Base-by-base conservation (phyloP, 2,888 invertebrate genomes). In the Erebia ligea region DNA sequence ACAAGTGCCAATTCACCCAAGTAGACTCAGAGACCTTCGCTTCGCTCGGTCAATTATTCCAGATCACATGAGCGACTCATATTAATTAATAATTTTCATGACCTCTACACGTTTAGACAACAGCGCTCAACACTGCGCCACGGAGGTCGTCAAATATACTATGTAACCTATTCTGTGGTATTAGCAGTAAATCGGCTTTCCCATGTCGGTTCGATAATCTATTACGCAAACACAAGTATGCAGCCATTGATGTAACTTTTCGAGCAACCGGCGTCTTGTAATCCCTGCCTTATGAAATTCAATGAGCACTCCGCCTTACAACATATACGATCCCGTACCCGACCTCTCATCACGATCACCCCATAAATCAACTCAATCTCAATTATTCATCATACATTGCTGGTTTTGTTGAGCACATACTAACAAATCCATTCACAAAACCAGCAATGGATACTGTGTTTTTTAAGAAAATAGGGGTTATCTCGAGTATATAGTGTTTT, bases 201-300 rank as follows among this genome's bases (percentile, higher is more conserved):
- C 34, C 40, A 45, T 54, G 52, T 52, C 56, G 54, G 68, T 58
- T 65, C 65, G 64, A 69, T 70, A 74, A 74, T 74, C 74, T 74
- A 72, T 74, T 74, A 74, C 70, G 68, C 72, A 74, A 74, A 74
- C 71, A 71, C 68, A 66, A 68, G 68, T 40, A 72, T 74, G 70
- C 74, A 70, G 70, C 72, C 72, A 70, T 66, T 62, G 72, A 74
- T 62, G 68, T 68, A 72, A 74, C 58, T 74, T 77, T 72, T 62
- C 56, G 56, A 75, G 76, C 77, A 75, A 75, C 72, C 69, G 75
- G 67, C 71, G 73, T 54, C 73, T 67, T 75, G 76, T 77, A 77
- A 77, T 77, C 77, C 73, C 72, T 25, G 63, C 74, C 76, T 77
- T 76, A 77, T 76, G 77, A 77, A 77, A 77, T 77, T 77, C 77